These are phyloP conservation scores for Phenganax marumi DNA, from an alignment of 92 coral and sea anemone species.

Conservation along the genomic window DNA sequence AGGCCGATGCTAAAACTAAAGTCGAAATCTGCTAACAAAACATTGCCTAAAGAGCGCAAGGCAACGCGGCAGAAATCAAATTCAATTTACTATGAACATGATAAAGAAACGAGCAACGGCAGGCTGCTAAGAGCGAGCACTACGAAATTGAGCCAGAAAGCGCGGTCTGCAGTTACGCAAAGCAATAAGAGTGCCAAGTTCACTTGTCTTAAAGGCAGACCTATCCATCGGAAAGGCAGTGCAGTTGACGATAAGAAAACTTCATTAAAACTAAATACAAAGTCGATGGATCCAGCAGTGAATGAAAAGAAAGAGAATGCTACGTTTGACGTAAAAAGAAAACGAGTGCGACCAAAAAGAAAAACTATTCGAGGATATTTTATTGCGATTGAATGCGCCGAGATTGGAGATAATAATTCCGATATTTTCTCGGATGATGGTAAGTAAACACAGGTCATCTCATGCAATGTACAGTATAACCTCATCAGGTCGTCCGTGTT, in stretches of 20 bases:
- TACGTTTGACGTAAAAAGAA: not conserved
- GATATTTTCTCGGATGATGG: conserved; percentile 1
- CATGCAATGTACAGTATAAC: too few relatives aligned
- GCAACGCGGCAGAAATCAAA: not conserved
- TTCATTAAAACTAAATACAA: not conserved
- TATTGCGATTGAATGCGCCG: not conserved
- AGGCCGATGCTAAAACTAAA: not conserved
- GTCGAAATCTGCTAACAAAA: not conserved
- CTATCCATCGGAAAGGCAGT: not conserved
- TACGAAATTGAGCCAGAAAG: not conserved
- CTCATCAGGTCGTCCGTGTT: too few relatives aligned
- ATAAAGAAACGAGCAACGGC: not conserved
- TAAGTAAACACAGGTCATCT: not conserved
- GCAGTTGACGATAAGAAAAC: not conserved
- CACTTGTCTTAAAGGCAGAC: conserved; percentile 6
- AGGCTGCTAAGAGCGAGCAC: not conserved
- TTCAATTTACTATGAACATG: not conserved
- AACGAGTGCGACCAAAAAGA: not conserved
- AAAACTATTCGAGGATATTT: not conserved
- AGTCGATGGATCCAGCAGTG: not conserved
- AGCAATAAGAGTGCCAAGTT: not conserved
- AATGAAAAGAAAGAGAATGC: not conserved
- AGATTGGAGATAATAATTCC: not conserved
- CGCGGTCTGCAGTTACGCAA: not conserved
- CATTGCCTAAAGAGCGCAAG: not conserved